Evolutionary conservation across 1,140 invertebrate species (phyloP), one percentile per base, ranked within the genome.

Genomic region (Aphelinus atriplicis): DNA sequence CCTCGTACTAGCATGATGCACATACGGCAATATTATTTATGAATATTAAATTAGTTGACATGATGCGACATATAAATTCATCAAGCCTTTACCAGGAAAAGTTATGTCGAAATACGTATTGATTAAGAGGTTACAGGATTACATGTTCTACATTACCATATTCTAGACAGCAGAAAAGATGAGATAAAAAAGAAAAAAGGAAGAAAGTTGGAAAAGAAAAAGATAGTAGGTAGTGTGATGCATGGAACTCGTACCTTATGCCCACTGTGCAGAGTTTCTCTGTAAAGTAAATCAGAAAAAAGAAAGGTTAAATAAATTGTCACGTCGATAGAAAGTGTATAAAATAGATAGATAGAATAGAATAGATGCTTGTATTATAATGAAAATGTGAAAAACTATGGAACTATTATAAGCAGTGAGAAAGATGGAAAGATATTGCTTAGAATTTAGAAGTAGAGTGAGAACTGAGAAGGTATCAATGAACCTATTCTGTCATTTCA

Each of bases 281-380:
- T 88, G 87, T 81, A 88, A 88, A 76, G 83, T 81, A 86, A 87
- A 86, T 84, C 78, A 86, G 84, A 86, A 84, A 86, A 84, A 80
- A 83, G 81, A 82, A 86, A 76, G 84, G 83, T 87, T 87, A 86
- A 83, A 86, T 80, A 83, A 81, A 84, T 82, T 81, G 70, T 68
- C 64, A 58, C 9, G 77, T 58, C 65, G 43, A 55, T 10, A 65
- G 45, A 47, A 10, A 75, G 9, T 63, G 26, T 64, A 3, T 69
- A 58, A 42, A 55, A 47, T 7, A 72, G 42, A 75, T 43, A 51
- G 9, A 75, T 50, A 70, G 55, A 66, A 7, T 60, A 58, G 48
- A 50, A 73, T 7, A 77, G 69, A 73, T 71, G 58, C 9, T 60
- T 60, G 26, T 73, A 60, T 60, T 26, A 53, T 48, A 66, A 45